Evolutionary conservation across 2,113 vertebrate species (phyloP), one percentile per base, ranked within the genome.

Genomic region (Sorex fumeus): DNA sequence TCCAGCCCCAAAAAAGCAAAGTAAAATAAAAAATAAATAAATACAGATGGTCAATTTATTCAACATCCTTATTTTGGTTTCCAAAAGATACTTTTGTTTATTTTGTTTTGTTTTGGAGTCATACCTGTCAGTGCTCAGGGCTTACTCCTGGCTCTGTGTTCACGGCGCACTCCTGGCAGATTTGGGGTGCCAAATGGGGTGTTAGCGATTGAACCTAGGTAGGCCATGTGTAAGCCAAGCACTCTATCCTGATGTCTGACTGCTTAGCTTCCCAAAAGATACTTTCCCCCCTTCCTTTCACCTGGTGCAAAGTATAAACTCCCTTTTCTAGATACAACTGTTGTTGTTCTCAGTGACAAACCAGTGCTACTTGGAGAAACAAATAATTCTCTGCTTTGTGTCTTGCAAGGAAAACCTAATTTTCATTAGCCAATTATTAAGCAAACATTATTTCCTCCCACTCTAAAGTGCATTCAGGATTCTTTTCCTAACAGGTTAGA

Each of bases 311-410:
- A 75, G 32, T 57, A 69, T 70, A 53, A 83, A 86, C 83, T 82
- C 21, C 9, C 18, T 88, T 94, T 78, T 69, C 47, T 86, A 21
- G 45, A 43, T 84, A 30, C 12, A 12, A 28, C 64, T 69, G 70
- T 34, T 57, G 80, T 30, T 57, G 80, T 30, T 86, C 11, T 12
- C 13, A 7, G 43, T 36, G 67, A 94, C 62, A 88, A 45, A 57
- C 18, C 47, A 10, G 21, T 5, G 53, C 32, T 60, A 40, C 45
- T 32, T 15, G n/a, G 67, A 88, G 62, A 94, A 93, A 78, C 88
- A 87, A 93, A 69, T 66, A 71, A 90, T 28, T 83, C 28, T 80
- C 72, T 78, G 81, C 45, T 53, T 50, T 36, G 47, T 87, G 57
- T 18, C 86, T 80, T 25, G 62, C 40, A 93, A 90, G 64, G 75